These are phyloP conservation scores for Pristionchus exspectatus DNA, from an alignment of 2,888 invertebrate genomes.

Conservation along the genomic window DNA sequence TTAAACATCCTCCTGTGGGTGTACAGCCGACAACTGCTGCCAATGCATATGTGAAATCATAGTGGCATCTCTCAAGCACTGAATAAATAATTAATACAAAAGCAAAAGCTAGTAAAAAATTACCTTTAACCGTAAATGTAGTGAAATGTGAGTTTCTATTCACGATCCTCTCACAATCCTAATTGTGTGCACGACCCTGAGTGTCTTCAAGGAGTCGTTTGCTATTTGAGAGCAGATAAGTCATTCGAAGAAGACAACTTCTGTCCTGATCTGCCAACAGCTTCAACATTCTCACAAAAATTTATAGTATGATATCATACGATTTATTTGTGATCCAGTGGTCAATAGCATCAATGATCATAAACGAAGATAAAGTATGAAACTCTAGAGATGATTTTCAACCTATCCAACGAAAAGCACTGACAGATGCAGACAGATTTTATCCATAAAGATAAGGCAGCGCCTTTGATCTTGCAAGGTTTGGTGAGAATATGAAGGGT, in stretches of 20 bases:
- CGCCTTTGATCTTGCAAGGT: not conserved
- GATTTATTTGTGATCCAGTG: no score
- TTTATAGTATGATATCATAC: not conserved
- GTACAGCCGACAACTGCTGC: not conserved
- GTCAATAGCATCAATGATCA: no score
- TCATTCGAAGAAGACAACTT: slow-evolving; percentile 35
- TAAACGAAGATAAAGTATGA: not conserved
- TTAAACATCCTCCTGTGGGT: not conserved
- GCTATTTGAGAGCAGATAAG: slow-evolving; percentile 24
- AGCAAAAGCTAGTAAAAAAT: no score
- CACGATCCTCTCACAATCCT: not conserved
- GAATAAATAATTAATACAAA: no score
- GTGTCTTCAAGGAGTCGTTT: slow-evolving; percentile 2
- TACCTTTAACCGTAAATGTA: no score
- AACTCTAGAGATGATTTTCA: not conserved
- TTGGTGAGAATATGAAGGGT: not conserved
- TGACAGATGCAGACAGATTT: no score
- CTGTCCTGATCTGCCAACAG: not conserved
- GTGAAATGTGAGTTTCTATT: slow-evolving; percentile 11
- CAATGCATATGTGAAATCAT: no score
- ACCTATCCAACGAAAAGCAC: not conserved
- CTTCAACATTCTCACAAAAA: not conserved
- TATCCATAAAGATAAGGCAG: not conserved
- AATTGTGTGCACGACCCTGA: not conserved
- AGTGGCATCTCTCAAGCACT: no score